phyloP scores from a whole-genome alignment of 2,888 invertebrate species.

The Trisateles emortualis region DNA sequence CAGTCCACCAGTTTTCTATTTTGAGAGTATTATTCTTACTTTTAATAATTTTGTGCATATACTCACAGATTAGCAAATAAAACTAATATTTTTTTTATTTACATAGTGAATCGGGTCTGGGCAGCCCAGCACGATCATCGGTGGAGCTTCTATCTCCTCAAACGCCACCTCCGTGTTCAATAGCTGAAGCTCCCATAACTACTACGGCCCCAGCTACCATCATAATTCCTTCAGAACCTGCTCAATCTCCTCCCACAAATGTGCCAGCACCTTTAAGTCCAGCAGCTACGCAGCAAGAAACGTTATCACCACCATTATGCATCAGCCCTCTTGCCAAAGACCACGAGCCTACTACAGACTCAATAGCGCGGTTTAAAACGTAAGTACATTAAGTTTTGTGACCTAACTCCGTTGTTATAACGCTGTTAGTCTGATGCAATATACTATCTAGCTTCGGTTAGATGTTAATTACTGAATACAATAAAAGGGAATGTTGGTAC shows the following conservation, averaged over 20 bases:
- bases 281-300: slow-evolving; percentile 48
- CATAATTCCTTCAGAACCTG: slow-evolving; percentile 1
- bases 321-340: slow-evolving; percentile 76
- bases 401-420: slow-evolving; percentile 19
- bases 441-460: not conserved
- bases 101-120: slow-evolving; percentile 79
- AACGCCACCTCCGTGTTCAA: slow-evolving; percentile 68
- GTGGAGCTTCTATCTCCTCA: slow-evolving; percentile 77
- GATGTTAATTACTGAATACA: no score
- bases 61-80: not conserved
- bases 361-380: slow-evolving; percentile 82
- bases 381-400: slow-evolving; percentile 59
- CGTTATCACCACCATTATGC: slow-evolving; percentile 77
- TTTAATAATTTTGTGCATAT: no score
- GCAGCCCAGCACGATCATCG: slow-evolving; percentile 76
- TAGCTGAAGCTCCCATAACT: slow-evolving; percentile 33
- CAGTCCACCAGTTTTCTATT: no score
- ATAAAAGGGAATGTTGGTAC: no score
- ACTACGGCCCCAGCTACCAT: slow-evolving; percentile 47
- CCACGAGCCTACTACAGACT: slow-evolving; percentile 72
- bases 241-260: slow-evolving; percentile 6
- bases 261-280: slow-evolving; percentile 53
- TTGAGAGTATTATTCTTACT: no score
- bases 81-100: slow-evolving; percentile 3
- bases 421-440: slow-evolving; percentile 28